Conservation (phyloP, 2,113 vertebrate species). For the Cyprinodon brontotheroides region DNA sequence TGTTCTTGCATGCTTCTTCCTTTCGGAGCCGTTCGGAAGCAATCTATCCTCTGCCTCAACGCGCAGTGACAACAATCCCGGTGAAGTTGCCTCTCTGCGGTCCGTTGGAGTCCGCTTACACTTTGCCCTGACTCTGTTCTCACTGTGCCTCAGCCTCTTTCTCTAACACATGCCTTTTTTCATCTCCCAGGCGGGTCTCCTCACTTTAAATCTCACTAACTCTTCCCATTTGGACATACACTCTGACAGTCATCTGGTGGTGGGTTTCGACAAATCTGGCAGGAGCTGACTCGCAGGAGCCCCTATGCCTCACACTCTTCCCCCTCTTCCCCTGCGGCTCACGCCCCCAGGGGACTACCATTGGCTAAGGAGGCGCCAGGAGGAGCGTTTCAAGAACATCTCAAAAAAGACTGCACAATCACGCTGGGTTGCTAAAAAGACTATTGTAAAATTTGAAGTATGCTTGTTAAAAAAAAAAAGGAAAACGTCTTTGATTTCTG, state of each 20-base stretch:
- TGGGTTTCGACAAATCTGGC: slow-evolving; percentile 58
- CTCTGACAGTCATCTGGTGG: slow-evolving; percentile 72
- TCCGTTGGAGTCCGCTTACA: slow-evolving; percentile 38
- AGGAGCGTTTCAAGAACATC: slow-evolving; percentile 54
- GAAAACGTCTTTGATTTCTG: neutral
- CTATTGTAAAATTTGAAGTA: neutral
- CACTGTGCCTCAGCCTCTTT: slow-evolving; percentile 24
- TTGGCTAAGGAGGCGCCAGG: slow-evolving; percentile 65
- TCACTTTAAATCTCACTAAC: slow-evolving; percentile 54
- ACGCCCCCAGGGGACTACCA: slow-evolving; percentile 56
- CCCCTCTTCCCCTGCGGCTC: slow-evolving; percentile 16
- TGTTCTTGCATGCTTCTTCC: slow-evolving; percentile 34
- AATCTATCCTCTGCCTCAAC: slow-evolving; percentile 43
- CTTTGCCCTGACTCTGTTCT: slow-evolving; percentile 34
- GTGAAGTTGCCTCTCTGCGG: slow-evolving; percentile 59
- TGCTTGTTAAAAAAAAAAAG: neutral
- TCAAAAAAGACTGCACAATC: slow-evolving; percentile 29
- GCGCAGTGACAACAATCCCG: slow-evolving; percentile 51
- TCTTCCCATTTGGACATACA: slow-evolving; percentile 68
- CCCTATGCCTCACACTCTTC: slow-evolving; percentile 52
- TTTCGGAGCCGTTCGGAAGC: slow-evolving; percentile 13
- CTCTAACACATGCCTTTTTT: neutral
- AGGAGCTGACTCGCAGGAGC: slow-evolving; percentile 53
- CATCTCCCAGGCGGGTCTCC: slow-evolving; percentile 30
- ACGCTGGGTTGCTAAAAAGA: slow-evolving; percentile 17